Evolutionary conservation across 1,140 invertebrate species (phyloP), one percentile per base, ranked within the genome.

Genomic region (Lamellibrachia luymesi): DNA sequence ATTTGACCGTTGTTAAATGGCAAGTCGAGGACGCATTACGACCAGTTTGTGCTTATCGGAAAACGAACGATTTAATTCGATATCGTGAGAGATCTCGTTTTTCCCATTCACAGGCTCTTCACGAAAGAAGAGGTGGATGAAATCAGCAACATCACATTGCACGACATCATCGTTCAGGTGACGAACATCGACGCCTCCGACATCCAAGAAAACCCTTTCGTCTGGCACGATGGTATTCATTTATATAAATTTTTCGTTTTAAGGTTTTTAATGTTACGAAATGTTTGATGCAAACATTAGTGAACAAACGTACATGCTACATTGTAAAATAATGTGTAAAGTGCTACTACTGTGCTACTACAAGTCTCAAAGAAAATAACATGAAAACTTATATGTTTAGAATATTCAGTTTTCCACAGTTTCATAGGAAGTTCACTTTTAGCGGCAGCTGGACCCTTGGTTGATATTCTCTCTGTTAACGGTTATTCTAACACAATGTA

Each of bases 61-160:
- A 80, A 80, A 80, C 13, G 64, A 80, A 80, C 13, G 6, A 80
- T 80, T 22, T 10, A 80, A 80, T 80, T 80, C 25, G 13, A 22
- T 80, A 22, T 22, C 25, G 13, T 17, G 25, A 22, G 64, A 80
- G 25, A 27, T 93, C 13, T 80, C 25, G 8, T 80, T 80, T 80
- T 6, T 1, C 17, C 2, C 13, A 80, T 80, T 95, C 96, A 38
- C 94, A 97, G 97, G n/a, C 49, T 94, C 27, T 95, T 95, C 92
- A 95, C 93, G 13, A 90, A 94, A 50, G 93, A 93, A 64, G 95
- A 95, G 90, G 90, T 95, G 22, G 50, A 93, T 4, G 92, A 93
- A 80, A 95, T 95, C 27, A 93, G 93, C 22, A 92, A 17, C 4
- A 95, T 94, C 2, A 94, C 94, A 4, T 56, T 95, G 2, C 90